These are phyloP conservation scores for Champsocephalus esox DNA, from an alignment of 2,797 vertebrate species.

Conservation along the genomic window DNA sequence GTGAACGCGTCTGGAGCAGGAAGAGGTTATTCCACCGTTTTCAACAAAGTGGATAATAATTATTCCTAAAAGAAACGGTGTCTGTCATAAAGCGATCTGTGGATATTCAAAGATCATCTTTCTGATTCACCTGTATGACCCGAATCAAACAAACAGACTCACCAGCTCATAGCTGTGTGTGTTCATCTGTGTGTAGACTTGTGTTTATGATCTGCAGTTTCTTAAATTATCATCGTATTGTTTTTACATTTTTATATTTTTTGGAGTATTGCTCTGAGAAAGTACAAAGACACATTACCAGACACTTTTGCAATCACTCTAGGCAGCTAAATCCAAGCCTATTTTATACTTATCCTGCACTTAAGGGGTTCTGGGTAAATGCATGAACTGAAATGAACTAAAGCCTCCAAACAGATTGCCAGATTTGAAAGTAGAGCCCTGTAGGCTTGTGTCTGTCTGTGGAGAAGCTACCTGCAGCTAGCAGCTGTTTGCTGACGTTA, in stretches of 20 bases:
- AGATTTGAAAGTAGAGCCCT: slow-evolving; percentile 13
- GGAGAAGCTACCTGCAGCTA: slow-evolving; percentile 15
- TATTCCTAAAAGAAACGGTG: slow-evolving; percentile 21
- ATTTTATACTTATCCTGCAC: not conserved
- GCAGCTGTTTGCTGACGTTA: slow-evolving; percentile 19
- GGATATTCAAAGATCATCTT: slow-evolving; percentile 28
- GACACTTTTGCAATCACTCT: not conserved
- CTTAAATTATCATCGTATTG: too few relatives aligned
- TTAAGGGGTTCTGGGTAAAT: slow-evolving; percentile 7
- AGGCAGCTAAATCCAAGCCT: not conserved
- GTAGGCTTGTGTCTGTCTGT: slow-evolving; percentile 12
- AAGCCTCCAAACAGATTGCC: slow-evolving; percentile 20
- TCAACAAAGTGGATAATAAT: slow-evolving; percentile 12
- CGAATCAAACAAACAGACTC: not conserved
- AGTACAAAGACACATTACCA: not conserved
- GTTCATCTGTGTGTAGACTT: not conserved
- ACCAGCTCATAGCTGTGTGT: not conserved
- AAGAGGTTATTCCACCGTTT: slow-evolving; percentile 36
- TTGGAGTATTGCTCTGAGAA: not conserved
- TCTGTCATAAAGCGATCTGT: slow-evolving; percentile 12
- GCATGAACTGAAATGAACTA: slow-evolving; percentile 2
- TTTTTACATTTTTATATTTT: not conserved
- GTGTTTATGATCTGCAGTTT: not conserved
- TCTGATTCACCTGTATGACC: not conserved
- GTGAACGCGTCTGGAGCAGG: slow-evolving; percentile 23